phyloP scores from a whole-genome alignment of 2,113 vertebrate species.

The Gracilinanus agilis region DNA sequence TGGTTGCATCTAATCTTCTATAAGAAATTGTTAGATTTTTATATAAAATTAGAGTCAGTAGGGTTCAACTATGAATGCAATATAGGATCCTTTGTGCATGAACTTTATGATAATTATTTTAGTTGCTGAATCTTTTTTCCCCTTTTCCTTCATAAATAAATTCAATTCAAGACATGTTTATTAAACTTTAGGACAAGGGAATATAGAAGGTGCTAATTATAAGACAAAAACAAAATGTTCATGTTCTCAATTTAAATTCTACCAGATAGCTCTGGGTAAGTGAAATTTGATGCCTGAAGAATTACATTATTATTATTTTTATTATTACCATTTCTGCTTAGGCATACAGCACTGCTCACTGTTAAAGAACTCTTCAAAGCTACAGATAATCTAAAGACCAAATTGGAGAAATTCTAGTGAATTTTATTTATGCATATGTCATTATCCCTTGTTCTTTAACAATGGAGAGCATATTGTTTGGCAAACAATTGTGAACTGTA shows the following conservation, averaged over 20 bases:
- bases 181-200: not conserved
- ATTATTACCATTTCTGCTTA: slow-evolving; percentile 50
- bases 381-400: slow-evolving; percentile 59
- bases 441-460: slow-evolving; percentile 19
- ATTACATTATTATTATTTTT: slow-evolving; percentile 27
- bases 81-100: not conserved
- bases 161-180: not conserved
- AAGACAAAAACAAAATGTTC: not conserved
- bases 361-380: slow-evolving; percentile 39
- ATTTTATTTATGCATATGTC: not conserved
- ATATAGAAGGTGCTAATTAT: not conserved
- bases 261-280: not conserved
- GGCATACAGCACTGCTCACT: slow-evolving; percentile 23
- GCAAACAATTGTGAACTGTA: not conserved
- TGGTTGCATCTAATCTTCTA: not conserved
- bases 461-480: not conserved
- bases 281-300: slow-evolving; percentile 44
- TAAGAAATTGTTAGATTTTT: not conserved
- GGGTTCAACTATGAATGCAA: not conserved
- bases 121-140: not conserved
- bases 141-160: not conserved
- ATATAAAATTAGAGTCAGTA: not conserved
- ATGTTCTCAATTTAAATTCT: not conserved
- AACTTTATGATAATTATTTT: not conserved
- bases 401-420: slow-evolving; percentile 34